These are phyloP conservation scores for Lepidocyrtinus sp. DNA, from an alignment of 2,888 invertebrate species.

Conservation along the genomic window DNA sequence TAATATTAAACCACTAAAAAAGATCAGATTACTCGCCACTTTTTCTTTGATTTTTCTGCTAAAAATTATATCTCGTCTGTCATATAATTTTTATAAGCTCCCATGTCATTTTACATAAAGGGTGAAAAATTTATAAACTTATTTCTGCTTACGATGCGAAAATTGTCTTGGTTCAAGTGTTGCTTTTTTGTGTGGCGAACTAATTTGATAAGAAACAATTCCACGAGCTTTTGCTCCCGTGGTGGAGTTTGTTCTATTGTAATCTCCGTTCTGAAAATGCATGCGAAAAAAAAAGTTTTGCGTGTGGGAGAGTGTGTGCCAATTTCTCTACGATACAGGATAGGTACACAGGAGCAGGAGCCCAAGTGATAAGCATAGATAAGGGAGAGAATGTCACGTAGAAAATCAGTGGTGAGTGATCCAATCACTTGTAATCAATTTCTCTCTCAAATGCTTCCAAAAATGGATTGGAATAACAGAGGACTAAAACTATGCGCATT, in stretches of 20 bases:
- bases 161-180: constrained; percentile 52
- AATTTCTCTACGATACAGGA: constrained; percentile 4
- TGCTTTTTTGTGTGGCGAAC: not conserved
- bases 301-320: constrained; percentile 8
- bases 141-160: constrained; percentile 46
- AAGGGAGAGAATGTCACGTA: constrained; percentile 52
- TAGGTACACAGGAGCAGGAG: constrained; percentile 11
- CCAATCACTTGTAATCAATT: not conserved
- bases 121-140: too few relatives aligned
- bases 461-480: not conserved
- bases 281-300: not conserved
- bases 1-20: too few relatives aligned
- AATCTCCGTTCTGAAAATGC: constrained; percentile 35
- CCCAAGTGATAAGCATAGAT: constrained; percentile 40
- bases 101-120: too few relatives aligned
- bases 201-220: constrained; percentile 44
- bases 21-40: too few relatives aligned
- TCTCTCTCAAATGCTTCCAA: not conserved
- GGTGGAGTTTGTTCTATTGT: constrained; percentile 42
- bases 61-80: too few relatives aligned
- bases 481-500: not conserved
- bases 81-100: too few relatives aligned
- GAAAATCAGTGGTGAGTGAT: constrained; percentile 23
- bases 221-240: not conserved
- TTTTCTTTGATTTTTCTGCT: too few relatives aligned